These are phyloP conservation scores for Hafferia zeledoni DNA, from an alignment of 2,797 vertebrate genomes.

Conservation along the genomic window DNA sequence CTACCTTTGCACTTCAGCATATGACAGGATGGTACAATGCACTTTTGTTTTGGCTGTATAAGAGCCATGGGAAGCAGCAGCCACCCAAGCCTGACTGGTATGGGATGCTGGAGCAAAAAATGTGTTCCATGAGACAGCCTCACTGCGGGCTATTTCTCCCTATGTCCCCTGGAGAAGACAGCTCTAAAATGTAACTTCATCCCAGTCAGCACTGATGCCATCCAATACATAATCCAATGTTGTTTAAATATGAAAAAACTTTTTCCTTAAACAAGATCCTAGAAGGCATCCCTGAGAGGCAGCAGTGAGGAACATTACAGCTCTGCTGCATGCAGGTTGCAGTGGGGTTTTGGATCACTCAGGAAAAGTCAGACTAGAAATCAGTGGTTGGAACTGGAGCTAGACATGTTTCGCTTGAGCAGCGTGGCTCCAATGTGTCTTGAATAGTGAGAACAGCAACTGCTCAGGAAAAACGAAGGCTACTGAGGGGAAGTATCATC, in stretches of 20 bases:
- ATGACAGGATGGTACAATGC: background rate
- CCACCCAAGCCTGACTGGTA: background rate
- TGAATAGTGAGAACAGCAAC: background rate
- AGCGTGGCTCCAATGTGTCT: background rate
- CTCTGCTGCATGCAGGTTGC: background rate
- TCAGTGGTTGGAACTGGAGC: background rate
- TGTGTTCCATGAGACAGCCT: fast-evolving
- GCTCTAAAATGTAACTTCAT: background rate
- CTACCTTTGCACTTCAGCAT: background rate
- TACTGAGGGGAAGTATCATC: background rate
- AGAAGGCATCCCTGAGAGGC: background rate
- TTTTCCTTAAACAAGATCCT: background rate
- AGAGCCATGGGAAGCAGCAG: background rate
- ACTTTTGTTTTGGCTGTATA: background rate
- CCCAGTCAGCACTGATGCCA: background rate
- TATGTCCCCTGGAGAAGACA: background rate
- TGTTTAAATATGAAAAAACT: background rate
- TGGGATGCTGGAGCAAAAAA: background rate
- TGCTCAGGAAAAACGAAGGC: background rate
- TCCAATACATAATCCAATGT: background rate
- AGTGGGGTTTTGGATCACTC: background rate
- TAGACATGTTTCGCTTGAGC: background rate
- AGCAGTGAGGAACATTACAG: background rate
- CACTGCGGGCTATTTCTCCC: background rate
- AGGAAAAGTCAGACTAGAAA: background rate